These are phyloP conservation scores for Herpetotheres cachinnans DNA, from an alignment of 2,113 vertebrate species.

Conservation along the genomic window DNA sequence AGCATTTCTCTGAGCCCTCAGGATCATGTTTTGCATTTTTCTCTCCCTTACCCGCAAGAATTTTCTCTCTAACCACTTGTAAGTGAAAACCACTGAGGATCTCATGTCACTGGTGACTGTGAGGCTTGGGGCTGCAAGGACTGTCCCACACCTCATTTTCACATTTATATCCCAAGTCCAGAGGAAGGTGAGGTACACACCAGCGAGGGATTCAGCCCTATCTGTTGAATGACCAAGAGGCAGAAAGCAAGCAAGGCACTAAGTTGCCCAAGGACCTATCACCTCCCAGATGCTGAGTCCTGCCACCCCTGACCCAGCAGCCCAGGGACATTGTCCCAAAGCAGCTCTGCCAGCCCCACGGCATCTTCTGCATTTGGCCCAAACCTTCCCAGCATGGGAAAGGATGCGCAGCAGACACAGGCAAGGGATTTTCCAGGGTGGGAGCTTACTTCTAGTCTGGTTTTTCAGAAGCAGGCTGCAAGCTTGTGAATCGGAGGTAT, in stretches of 20 bases:
- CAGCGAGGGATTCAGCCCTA: background rate
- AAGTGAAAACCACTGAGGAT: background rate
- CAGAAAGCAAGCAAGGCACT: background rate
- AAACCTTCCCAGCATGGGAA: background rate
- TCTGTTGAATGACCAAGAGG: background rate
- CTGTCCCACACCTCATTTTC: background rate
- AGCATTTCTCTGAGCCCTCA: background rate
- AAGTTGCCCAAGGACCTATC: background rate
- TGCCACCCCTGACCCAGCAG: background rate
- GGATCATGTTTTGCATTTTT: background rate
- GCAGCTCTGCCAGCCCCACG: background rate
- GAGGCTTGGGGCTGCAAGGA: background rate
- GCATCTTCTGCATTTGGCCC: background rate
- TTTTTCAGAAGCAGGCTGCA: background rate
- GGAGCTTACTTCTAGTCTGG: background rate
- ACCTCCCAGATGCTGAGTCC: background rate
- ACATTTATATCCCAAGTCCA: background rate
- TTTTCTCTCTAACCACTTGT: background rate
- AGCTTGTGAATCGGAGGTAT: background rate
- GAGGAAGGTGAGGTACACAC: background rate
- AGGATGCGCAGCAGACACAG: constrained; percentile 8
- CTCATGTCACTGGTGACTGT: background rate
- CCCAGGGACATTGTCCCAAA: background rate
- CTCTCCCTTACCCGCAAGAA: background rate
- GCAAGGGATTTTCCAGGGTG: constrained; percentile 1